A percentile compares a stretch with the other conserved stretches of the same genome.
Evolutionary conservation across 2,797 vertebrate genomes (phyloP).

Genomic region (Pelobates cultripes): DNA sequence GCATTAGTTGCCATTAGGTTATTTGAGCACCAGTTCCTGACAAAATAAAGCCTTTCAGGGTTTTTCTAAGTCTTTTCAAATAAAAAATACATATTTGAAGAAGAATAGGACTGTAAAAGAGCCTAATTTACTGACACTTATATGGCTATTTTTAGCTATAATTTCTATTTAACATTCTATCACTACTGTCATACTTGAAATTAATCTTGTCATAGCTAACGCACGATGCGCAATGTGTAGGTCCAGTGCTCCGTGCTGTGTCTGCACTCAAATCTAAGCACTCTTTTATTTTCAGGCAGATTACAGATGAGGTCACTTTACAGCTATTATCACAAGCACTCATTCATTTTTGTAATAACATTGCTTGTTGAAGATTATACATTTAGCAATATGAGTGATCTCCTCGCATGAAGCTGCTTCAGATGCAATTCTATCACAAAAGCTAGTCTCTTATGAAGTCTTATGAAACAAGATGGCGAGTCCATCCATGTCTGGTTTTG

Average conservation of each 20-base stretch:
- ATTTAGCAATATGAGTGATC: background rate
- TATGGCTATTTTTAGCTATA: background rate
- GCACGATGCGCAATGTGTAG: background rate
- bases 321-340: background rate
- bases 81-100: too few relatives aligned
- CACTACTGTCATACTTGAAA: background rate
- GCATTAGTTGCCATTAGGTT: too few relatives aligned
- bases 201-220: background rate
- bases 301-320: background rate
- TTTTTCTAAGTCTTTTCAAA: too few relatives aligned
- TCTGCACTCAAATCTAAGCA: background rate
- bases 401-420: too few relatives aligned
- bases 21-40: too few relatives aligned
- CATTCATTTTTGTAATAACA: background rate
- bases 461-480: too few relatives aligned
- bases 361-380: background rate
- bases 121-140: too few relatives aligned
- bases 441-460: too few relatives aligned
- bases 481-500: too few relatives aligned
- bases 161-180: background rate
- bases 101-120: too few relatives aligned
- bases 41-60: too few relatives aligned
- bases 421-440: too few relatives aligned
- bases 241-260: background rate
- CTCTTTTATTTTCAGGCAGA: background rate